Base-by-base conservation (phyloP, 2,113 vertebrate genomes). In the Egretta garzetta region DNA sequence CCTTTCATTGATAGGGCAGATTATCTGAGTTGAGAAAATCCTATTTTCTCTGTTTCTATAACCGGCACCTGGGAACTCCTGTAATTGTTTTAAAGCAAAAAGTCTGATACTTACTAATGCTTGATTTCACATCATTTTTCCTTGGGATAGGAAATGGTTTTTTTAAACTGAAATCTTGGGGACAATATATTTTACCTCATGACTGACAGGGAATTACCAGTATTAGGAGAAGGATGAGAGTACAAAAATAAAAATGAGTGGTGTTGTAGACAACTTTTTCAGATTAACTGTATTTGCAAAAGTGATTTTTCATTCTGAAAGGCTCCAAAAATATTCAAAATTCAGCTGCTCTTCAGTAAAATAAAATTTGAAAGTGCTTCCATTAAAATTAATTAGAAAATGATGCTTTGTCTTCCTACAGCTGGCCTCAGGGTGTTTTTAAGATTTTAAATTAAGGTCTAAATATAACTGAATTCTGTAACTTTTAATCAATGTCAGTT, bases 401-500 rank as follows among this genome's bases (percentile, higher is more conserved):
- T 49, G 4, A 63, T 75, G 49, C 20, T 95, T 93, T 92, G 56
- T 90, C 64, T 84, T 95, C n/a, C 49, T 92, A 39, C 32, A 75
- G 22, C 43, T 86, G 47, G 52, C 88, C 74, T 82, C n/a, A 8
- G 56, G 79, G 53, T 88, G 75, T 81, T 92, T 94, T 92, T 81
- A 94, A 88, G 80, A 41, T 93, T 88, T 90, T 55, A 92, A 88
- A 91, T 83, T 49, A 67, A 75, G 23, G 72, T 95, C 88, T 96
- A 94, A 95, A 85, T 90, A 82, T 82, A 90, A 82, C 64, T 59
- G 56, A 88, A 79, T 85, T 93, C 66, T 90, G 37, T 90, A 75
- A 85, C 58, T 92, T 94, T 93, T 90, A 90, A 82, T 96, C 82
- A 50, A 47, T 92, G 90, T 85, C 81, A 90, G 35, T 93, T 95